Conservation (phyloP, 2,888 invertebrate species). For the Mechanitis messenoides region DNA sequence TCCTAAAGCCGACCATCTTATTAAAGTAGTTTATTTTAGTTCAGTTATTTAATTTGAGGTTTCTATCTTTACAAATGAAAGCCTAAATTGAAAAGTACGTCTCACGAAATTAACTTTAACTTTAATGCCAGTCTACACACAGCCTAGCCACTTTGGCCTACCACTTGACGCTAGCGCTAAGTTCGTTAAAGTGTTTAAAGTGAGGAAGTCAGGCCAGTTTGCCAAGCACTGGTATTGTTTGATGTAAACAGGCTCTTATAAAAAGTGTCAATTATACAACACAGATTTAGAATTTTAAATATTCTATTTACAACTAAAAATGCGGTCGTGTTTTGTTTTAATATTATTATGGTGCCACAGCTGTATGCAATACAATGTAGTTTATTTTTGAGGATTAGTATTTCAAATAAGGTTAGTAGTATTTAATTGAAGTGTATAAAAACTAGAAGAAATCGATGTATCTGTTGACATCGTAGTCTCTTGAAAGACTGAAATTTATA, state of each 20-base stretch:
- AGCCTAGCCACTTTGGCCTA: constrained; percentile 12
- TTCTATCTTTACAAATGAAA: not conserved
- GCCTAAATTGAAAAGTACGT: not conserved
- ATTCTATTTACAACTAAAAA: not conserved
- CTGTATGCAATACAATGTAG: not conserved
- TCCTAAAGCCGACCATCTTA: no score
- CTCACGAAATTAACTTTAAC: constrained; percentile 8
- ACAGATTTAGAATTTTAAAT: constrained; percentile 16
- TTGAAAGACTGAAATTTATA: no score
- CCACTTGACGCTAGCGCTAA: constrained; percentile 16
- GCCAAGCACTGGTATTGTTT: constrained; percentile 26
- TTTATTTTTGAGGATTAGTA: no score
- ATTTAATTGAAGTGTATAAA: no score
- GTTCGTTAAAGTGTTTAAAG: constrained; percentile 18
- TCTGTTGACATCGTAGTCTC: no score
- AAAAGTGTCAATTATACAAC: constrained; percentile 22
- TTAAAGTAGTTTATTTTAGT: no score
- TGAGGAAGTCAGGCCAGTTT: constrained; percentile 19
- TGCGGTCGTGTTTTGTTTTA: not conserved
- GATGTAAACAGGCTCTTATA: constrained; percentile 25
- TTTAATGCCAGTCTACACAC: constrained; percentile 16
- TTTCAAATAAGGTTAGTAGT: no score
- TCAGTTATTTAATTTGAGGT: not conserved
- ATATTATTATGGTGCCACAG: not conserved
- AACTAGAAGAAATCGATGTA: no score